Evolutionary conservation across 2,888 invertebrate species (phyloP), one percentile per base, ranked within the genome.

Genomic region (Herminia tarsipennalis): DNA sequence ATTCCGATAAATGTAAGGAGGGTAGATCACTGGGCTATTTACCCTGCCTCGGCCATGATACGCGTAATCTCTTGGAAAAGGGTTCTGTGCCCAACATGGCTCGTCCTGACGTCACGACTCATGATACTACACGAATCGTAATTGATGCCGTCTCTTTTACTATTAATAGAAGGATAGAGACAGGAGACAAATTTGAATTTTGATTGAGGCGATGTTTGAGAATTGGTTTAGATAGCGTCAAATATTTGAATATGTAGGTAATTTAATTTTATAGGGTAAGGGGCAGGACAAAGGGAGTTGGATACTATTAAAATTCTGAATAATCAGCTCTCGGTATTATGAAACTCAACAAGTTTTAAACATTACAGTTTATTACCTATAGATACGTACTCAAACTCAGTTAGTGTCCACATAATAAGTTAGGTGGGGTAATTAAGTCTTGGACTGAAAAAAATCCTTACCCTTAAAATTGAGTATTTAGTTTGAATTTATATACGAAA

Each of bases 41-140:
- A 78, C 79, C 76, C 76, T 59, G 67, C 65, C 70, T 63, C 57
- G 71, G 66, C 70, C 73, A 73, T 79, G 82, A 87, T 83, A 81
- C 73, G 81, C 73, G 83, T 86, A 86, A 88, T 87, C 86, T 87
- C 69, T 73, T 57, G 76, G 80, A 83, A 83, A 87, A 82, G 83
- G 86, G 85, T 80, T 75, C 54, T 49, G 63, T 48, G 68, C 63
- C 66, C 70, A 65, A 57, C 58, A 61, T 17, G 38, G 42, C 43
- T 43, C 35, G 51, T 39, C 69, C 42, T 69, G 67, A 69, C 69
- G 70, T 62, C 61, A 49, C 51, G 47, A 56, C 70, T 71, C 64
- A 56, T 56, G 46, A 53, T 58, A 51, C 50, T 53, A 52, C 54
- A 59, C 40, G 50, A 53, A 35, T 39, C 36, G 45, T 51, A 42